phyloP scores from a whole-genome alignment of 2,797 vertebrate genomes.

The Alectoris magna region DNA sequence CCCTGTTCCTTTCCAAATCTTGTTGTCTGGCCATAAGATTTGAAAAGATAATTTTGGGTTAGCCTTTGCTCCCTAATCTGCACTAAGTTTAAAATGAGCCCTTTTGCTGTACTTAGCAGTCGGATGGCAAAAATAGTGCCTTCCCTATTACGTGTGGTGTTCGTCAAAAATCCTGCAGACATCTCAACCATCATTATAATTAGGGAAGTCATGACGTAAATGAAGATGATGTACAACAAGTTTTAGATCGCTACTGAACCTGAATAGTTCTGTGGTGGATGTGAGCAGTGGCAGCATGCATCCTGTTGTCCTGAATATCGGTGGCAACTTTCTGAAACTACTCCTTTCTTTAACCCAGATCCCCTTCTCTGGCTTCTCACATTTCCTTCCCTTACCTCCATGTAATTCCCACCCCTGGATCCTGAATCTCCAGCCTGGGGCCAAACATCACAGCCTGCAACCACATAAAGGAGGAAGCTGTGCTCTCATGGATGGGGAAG shows the following conservation, averaged over 20 bases:
- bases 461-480: rapidly evolving
- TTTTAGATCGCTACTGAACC: not conserved
- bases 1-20: not conserved
- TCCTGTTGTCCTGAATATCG: not conserved
- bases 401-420: too few relatives aligned
- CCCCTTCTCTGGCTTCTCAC: not conserved
- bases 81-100: not conserved
- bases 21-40: not conserved
- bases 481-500: not conserved
- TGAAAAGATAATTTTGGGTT: not conserved
- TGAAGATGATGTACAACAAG: not conserved
- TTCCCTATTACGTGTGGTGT: not conserved
- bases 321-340: not conserved
- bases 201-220: rapidly evolving
- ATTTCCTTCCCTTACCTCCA: rapidly evolving
- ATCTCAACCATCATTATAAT: not conserved
- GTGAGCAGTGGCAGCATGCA: not conserved
- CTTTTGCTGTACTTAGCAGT: not conserved
- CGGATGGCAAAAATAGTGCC: not conserved
- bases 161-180: not conserved
- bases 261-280: rapidly evolving
- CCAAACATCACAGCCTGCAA: not conserved
- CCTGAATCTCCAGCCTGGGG: not conserved
- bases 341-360: not conserved
- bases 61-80: not conserved